phyloP scores from a whole-genome alignment of 2,888 invertebrate genomes.

The Gasteruption jaculator region DNA sequence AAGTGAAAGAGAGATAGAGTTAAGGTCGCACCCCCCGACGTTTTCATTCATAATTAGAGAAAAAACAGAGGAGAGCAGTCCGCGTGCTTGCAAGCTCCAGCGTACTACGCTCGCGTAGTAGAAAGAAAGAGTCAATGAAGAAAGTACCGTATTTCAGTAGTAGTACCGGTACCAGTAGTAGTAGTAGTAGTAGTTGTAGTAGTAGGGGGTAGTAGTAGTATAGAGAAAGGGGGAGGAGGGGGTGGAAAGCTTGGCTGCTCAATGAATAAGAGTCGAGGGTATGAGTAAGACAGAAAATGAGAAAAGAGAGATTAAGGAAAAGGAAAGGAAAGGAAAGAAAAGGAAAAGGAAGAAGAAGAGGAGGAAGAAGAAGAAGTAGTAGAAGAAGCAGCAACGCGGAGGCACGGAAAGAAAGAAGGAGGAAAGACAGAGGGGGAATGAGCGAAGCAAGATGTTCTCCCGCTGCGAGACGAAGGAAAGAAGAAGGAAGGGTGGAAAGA shows the following conservation, averaged over 20 bases:
- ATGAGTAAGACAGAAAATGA: constrained; percentile 19
- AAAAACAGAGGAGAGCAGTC: constrained; percentile 40
- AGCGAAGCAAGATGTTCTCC: constrained; percentile 22
- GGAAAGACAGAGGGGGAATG: constrained; percentile 20
- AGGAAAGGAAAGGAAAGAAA: constrained; percentile 19
- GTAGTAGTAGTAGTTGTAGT: too few relatives aligned
- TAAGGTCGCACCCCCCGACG: constrained; percentile 26
- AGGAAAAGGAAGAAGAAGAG: constrained; percentile 21
- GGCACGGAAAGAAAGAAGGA: constrained; percentile 11
- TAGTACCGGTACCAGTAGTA: too few relatives aligned
- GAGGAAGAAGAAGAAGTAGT: constrained; percentile 11
- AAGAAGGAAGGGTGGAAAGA: constrained; percentile 21
- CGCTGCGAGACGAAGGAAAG: too few relatives aligned
- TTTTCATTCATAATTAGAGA: constrained; percentile 53
- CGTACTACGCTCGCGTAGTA: constrained; percentile 47
- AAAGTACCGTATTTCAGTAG: constrained; percentile 38
- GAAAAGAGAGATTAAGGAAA: constrained; percentile 24
- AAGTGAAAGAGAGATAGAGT: constrained; percentile 12
- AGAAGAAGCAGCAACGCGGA: constrained; percentile 13
- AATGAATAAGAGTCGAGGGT: constrained; percentile 48
- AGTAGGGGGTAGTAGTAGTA: constrained; percentile 17
- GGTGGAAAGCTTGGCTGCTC: constrained; percentile 33
- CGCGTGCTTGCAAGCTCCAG: constrained; percentile 19
- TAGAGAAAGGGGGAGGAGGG: constrained; percentile 19
- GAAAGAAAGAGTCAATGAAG: constrained; percentile 53